Conservation (phyloP, 2,888 invertebrate genomes). For the Argyresthia albistria region DNA sequence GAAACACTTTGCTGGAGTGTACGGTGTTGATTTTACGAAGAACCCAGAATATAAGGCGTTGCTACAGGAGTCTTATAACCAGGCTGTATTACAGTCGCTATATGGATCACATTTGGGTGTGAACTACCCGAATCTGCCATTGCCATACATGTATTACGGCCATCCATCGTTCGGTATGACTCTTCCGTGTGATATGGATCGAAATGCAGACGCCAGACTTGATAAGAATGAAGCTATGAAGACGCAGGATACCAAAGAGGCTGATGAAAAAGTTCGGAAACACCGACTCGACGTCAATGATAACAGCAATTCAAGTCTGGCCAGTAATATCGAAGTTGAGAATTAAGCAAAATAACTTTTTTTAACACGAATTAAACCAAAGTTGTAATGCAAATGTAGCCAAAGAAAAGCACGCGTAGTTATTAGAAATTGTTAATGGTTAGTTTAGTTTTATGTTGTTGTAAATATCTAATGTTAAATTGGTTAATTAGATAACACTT, state of each 20-base stretch:
- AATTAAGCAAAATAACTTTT: slow-evolving; percentile 29
- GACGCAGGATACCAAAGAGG: slow-evolving; percentile 35
- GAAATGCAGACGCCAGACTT: slow-evolving; percentile 33
- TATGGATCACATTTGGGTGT: slow-evolving; percentile 62
- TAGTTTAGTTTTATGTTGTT: slow-evolving; percentile 15
- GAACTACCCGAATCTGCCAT: slow-evolving; percentile 50
- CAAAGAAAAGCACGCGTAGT: slow-evolving; percentile 27
- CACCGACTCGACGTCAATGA: slow-evolving; percentile 43
- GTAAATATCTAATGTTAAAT: slow-evolving; percentile 30
- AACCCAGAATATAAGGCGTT: slow-evolving; percentile 62
- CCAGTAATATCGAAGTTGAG: slow-evolving; percentile 65
- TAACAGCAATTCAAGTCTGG: slow-evolving; percentile 64
- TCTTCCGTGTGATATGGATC: slow-evolving; percentile 45
- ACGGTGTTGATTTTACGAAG: slow-evolving; percentile 61
- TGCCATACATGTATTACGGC: slow-evolving; percentile 64
- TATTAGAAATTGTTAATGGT: slow-evolving; percentile 32
- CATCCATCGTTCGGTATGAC: slow-evolving; percentile 52
- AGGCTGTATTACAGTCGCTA: slow-evolving; percentile 59
- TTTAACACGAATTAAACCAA: slow-evolving; percentile 14
- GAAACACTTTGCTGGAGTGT: slow-evolving; percentile 64
- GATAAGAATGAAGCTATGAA: slow-evolving; percentile 14
- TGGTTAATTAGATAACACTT: slow-evolving; percentile 35
- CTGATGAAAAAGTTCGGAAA: slow-evolving; percentile 29
- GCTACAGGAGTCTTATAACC: slow-evolving; percentile 63
- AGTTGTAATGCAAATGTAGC: slow-evolving; percentile 18